Conservation (phyloP, 2,888 invertebrate species). For the Himalopsyche tibetana region DNA sequence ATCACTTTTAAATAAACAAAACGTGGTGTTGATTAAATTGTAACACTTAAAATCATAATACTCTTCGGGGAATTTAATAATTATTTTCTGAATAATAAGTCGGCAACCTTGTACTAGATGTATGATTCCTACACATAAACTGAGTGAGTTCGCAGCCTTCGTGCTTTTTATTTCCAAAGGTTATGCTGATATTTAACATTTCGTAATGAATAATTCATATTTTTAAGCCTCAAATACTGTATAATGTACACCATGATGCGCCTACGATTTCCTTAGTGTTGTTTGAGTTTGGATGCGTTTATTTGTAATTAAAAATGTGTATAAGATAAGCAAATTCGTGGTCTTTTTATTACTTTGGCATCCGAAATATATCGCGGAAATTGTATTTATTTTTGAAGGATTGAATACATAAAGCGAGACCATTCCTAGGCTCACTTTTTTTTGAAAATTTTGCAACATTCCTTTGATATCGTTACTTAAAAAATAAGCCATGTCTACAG, state of each 20-base stretch:
- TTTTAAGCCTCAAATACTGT: background rate
- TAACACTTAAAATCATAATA: background rate
- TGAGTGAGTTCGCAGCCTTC: slow-evolving; percentile 22
- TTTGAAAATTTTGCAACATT: too few relatives aligned
- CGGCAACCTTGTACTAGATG: slow-evolving; percentile 18
- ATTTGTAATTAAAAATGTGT: background rate
- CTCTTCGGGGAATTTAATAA: background rate
- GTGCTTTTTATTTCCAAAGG: slow-evolving; percentile 23
- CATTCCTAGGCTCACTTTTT: too few relatives aligned
- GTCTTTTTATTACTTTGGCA: too few relatives aligned
- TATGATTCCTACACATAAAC: slow-evolving; percentile 24
- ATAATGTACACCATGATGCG: background rate
- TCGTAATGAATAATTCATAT: slow-evolving; percentile 14
- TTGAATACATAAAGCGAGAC: too few relatives aligned
- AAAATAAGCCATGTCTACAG: too few relatives aligned
- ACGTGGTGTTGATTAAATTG: background rate
- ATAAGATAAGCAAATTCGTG: too few relatives aligned
- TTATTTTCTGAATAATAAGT: slow-evolving; percentile 12
- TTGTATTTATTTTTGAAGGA: too few relatives aligned
- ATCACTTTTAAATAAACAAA: background rate
- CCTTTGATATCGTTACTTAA: too few relatives aligned
- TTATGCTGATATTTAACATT: slow-evolving; percentile 17
- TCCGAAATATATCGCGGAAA: too few relatives aligned
- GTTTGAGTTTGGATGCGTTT: background rate
- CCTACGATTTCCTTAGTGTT: slow-evolving; percentile 1